Evolutionary conservation across 2,113 vertebrate species (phyloP), one percentile per base, ranked within the genome.

Genomic region (Microcebus ravelobensis): DNA sequence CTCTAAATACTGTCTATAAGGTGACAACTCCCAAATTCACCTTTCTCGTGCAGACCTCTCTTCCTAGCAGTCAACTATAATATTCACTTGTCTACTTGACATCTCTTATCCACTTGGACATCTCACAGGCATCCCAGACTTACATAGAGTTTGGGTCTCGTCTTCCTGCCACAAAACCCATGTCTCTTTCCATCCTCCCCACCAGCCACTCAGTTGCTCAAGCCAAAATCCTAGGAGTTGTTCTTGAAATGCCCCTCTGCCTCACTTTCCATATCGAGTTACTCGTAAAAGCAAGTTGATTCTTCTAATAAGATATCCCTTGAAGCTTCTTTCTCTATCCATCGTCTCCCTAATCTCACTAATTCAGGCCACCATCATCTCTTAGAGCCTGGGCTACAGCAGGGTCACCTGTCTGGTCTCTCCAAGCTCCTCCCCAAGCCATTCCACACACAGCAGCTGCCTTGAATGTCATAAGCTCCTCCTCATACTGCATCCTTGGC

Each of bases 401-500:
- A 21, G 17, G 8, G 27, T 29, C 57, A 17, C 50, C 25, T 18
- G 1, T 68, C 76, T 8, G 12, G 34, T 21, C 23, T 17, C 31
- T 36, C 57, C 23, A 3, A 2, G 20, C n/a, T 8, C 17, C 23
- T 17, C 31, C 42, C 63, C 18, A 3, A 2, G 20, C 36, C 11
- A 2, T 8, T 31, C 61, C 14, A 0, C 15, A 2, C 2, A 0
- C 0, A 0, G 45, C 48, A 48, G 68, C 55, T 18, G 3, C n/a
- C 20, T 2, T 15, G 36, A 10, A 8, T 0, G 5, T 59, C 34
- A 0, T 11, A 0, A 0, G 20, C 25, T 6, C 73, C n/a, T 5
- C 1, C 12, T n/a, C 29, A 4, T 3, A 36, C 9, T 5, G 45
- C 29, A 12, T 34, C 27, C 2, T 17, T 7, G 20, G 18, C 31